phyloP scores from a whole-genome alignment of 1,140 invertebrate genomes.

The Ectropis grisescens region DNA sequence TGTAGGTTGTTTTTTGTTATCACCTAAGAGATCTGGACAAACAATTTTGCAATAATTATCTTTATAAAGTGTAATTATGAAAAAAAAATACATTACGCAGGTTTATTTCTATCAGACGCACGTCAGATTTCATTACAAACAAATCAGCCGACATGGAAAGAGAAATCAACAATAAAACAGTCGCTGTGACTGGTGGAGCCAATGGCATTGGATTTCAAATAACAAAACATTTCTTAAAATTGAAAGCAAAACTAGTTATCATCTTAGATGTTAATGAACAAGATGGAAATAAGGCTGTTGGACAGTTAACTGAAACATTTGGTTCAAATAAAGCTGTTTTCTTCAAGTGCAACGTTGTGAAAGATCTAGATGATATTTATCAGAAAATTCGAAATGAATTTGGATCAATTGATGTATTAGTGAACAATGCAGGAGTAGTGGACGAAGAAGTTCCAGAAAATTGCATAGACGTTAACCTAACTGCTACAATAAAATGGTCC shows the following conservation, averaged over 20 bases:
- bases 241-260: slow-evolving; percentile 22
- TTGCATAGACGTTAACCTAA: slow-evolving; percentile 38
- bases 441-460: slow-evolving; percentile 66
- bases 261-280: slow-evolving; percentile 43
- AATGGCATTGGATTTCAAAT: slow-evolving; percentile 26
- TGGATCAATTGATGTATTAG: slow-evolving; percentile 71
- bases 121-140: too few relatives aligned
- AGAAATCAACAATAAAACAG: slow-evolving; percentile 22
- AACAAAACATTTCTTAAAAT: slow-evolving; percentile 22
- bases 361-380: slow-evolving; percentile 1
- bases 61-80: too few relatives aligned
- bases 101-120: too few relatives aligned
- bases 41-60: too few relatives aligned
- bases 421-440: slow-evolving; percentile 74
- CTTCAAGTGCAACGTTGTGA: slow-evolving; percentile 1
- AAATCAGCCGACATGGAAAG: too few relatives aligned
- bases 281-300: neutral
- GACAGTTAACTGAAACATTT: neutral
- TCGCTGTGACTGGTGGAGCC: slow-evolving; percentile 28
- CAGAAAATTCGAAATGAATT: slow-evolving; percentile 35
- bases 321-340: neutral
- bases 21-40: too few relatives aligned
- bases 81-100: too few relatives aligned
- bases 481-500: slow-evolving; percentile 36
- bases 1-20: too few relatives aligned